Evolutionary conservation across 2,888 invertebrate genomes (phyloP).

Genomic region (Hydraecia micacea): DNA sequence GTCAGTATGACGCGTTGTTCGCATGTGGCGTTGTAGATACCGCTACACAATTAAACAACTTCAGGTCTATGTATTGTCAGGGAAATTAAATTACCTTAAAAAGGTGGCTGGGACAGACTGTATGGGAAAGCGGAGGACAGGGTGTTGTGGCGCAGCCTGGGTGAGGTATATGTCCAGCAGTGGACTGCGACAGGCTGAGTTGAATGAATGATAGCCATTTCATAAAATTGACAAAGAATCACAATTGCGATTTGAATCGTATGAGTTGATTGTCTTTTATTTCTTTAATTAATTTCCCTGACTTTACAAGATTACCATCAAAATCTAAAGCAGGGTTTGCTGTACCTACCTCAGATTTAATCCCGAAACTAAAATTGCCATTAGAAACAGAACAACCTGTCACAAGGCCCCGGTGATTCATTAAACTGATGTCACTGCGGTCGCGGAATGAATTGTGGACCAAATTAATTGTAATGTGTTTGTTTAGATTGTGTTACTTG

Average conservation of each 20-base stretch:
- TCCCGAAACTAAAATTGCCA: conserved; percentile 33
- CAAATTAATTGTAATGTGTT: conserved; percentile 57
- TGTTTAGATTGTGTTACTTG: conserved; percentile 39
- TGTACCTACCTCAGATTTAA: conserved; percentile 29
- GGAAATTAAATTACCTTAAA: neutral
- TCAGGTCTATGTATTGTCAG: too few species aligned
- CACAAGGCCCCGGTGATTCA: conserved; percentile 57
- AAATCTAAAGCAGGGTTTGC: neutral
- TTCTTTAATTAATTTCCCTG: neutral
- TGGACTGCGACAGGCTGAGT: neutral
- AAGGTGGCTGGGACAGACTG: neutral
- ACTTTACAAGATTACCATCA: conserved; percentile 1
- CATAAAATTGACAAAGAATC: neutral
- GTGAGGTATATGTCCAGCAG: neutral
- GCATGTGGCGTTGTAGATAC: too few species aligned
- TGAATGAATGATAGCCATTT: neutral
- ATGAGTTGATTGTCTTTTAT: too few species aligned
- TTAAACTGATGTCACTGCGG: conserved; percentile 58
- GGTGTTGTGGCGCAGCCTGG: neutral
- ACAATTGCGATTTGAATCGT: too few species aligned
- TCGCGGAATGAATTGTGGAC: conserved; percentile 56
- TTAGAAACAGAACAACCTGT: conserved; percentile 45
- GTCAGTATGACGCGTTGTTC: too few species aligned
- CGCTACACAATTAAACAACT: too few species aligned
- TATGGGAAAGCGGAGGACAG: neutral